A percentile compares a stretch with the other conserved stretches of the same genome.
Conservation (phyloP, 2,113 vertebrate genomes). For the Notechis scutatus region DNA sequence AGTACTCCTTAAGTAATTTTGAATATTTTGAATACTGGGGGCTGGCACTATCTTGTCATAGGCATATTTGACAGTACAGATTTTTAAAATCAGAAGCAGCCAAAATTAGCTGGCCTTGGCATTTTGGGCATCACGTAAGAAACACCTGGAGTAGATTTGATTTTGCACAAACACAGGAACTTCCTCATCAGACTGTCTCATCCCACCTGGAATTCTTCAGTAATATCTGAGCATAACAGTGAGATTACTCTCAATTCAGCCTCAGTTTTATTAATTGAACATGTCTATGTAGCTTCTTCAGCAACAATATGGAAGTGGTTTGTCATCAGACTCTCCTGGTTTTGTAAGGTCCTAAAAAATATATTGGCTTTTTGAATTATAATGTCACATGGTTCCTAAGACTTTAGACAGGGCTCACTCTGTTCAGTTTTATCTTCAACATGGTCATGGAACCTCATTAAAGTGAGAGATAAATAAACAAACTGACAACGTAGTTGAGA, state of each 20-base stretch:
- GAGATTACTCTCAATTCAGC: background rate
- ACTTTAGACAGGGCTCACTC: conserved; percentile 33
- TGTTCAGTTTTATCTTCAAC: conserved; percentile 45
- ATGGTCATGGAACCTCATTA: conserved; percentile 27
- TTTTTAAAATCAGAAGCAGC: background rate
- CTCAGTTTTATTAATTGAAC: background rate
- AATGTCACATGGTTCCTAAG: background rate
- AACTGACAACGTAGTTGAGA: conserved; percentile 50
- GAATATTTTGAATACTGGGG: background rate
- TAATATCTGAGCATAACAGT: background rate
- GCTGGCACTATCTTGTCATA: background rate
- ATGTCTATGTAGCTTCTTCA: background rate
- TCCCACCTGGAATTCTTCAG: background rate
- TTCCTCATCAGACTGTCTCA: background rate
- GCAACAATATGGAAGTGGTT: background rate
- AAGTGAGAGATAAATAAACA: conserved; percentile 19
- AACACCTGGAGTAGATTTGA: background rate
- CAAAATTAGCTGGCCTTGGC: background rate
- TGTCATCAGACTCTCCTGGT: background rate
- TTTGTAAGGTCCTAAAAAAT: background rate
- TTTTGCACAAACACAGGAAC: background rate
- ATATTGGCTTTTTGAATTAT: background rate
- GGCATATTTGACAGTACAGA: background rate
- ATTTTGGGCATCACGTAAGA: background rate
- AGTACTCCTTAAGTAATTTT: background rate